Evolutionary conservation across 2,888 invertebrate species (phyloP), one percentile per base, ranked within the genome.

Genomic region (Acrocera orbiculus): DNA sequence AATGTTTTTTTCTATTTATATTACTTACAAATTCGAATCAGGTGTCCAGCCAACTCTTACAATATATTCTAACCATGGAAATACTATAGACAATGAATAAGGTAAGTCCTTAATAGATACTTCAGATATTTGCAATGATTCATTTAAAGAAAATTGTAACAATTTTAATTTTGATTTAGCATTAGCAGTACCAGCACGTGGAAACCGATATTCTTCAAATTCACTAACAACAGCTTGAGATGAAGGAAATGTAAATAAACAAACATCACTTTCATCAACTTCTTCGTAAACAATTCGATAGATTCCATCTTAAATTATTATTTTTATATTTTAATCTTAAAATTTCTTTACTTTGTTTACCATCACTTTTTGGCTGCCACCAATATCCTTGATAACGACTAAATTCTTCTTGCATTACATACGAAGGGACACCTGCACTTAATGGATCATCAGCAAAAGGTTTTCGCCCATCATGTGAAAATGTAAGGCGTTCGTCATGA

Each of bases 371-470:
- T 0, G 90, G 87, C 50, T 90, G 87, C 96, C 98, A 98, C 96
- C 96, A 98, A 58, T 87, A 93, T 0, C 95, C 96, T 37, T 85
- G 86, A 57, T 90, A 96, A 22, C 93, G 66, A 43, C 83, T 83
- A 61, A 98, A 95, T 62, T 98, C 98, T 57, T 98, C 98, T 59
- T 96, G 96, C 56, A 92, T 90, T 1, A 98, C 90, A 60, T 95
- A 98, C 2, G 92, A 90, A 0, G 98, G 93, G n/a, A 89, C 79
- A 0, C 96, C 96, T 0, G 93, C 89, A 48, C 80, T 83, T 1
- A 78, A 59, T 0, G 89, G 86, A 58, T 89, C 87, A 44, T 86
- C 83, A 1, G 75, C 69, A 47, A 86, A 61, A 40, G 67, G 69
- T 42, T 68, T 61, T 6, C 73, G 70, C 4, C 75, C 73, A 54